These are phyloP conservation scores for Labroides dimidiatus DNA, from an alignment of 2,797 vertebrate species.

Conservation along the genomic window DNA sequence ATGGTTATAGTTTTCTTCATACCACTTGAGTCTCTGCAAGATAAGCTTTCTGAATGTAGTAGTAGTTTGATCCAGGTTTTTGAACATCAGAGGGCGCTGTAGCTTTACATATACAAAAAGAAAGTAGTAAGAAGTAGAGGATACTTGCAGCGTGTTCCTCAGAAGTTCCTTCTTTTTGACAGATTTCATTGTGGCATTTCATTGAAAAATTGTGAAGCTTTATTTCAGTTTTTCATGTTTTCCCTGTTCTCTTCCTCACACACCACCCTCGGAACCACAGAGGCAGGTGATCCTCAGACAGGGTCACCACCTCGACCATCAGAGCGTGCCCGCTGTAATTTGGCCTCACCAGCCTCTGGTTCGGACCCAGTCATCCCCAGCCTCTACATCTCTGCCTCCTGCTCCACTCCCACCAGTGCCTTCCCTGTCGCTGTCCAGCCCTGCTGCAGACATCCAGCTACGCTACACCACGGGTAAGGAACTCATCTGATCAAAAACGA, in stretches of 20 bases:
- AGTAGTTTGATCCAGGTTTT: neutral
- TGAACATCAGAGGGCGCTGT: slow-evolving; percentile 70
- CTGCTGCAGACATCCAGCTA: slow-evolving; percentile 79
- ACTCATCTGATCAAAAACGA: neutral
- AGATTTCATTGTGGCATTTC: slow-evolving; percentile 8
- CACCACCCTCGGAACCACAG: slow-evolving; percentile 76
- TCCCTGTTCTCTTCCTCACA: slow-evolving; percentile 24
- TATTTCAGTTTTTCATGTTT: slow-evolving; percentile 12
- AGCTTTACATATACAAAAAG: slow-evolving; percentile 40
- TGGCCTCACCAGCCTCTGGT: slow-evolving; percentile 88
- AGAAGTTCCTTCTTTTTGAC: slow-evolving; percentile 36
- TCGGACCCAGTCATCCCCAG: slow-evolving; percentile 88
- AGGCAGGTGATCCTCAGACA: slow-evolving; percentile 88
- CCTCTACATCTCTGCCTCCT: slow-evolving; percentile 74
- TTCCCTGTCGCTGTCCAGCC: slow-evolving; percentile 65
- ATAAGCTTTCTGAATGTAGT: too few relatives aligned
- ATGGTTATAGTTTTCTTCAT: too few relatives aligned
- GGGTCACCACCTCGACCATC: slow-evolving; percentile 86
- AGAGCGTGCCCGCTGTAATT: slow-evolving; percentile 83
- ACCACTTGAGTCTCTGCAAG: too few relatives aligned
- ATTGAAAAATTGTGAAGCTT: neutral
- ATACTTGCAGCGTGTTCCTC: slow-evolving; percentile 17
- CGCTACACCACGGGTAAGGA: slow-evolving; percentile 90
- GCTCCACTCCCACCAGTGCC: slow-evolving; percentile 76
- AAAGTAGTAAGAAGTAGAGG: neutral